Conservation (phyloP, 2,113 vertebrate species). For the Arvicanthis niloticus region DNA sequence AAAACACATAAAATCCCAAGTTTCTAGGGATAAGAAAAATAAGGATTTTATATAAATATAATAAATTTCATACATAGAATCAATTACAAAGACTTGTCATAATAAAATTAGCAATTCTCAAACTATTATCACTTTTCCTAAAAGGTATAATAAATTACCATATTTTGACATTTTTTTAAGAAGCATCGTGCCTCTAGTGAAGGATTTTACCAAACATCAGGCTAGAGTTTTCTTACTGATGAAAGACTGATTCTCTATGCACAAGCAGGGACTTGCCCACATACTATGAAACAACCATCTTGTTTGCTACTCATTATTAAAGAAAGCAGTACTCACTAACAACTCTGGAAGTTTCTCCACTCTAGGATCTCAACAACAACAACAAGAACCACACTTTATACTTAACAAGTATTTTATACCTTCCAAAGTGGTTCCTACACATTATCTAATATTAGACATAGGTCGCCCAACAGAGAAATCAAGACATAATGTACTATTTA, state of each 20-base stretch:
- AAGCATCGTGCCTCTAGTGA: neutral
- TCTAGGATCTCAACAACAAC: neutral
- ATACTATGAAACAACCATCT: neutral
- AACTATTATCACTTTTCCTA: neutral
- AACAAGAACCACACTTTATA: neutral
- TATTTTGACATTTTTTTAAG: neutral
- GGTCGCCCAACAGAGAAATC: neutral
- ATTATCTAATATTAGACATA: neutral
- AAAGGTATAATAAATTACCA: neutral
- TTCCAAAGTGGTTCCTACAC: neutral
- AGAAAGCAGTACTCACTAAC: neutral
- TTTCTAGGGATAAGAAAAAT: constrained; percentile 48
- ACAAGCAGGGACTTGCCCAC: neutral
- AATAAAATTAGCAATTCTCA: neutral
- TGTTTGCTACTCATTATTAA: neutral
- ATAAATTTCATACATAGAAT: neutral
- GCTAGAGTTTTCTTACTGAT: neutral
- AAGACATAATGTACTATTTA: neutral
- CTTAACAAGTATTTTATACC: neutral
- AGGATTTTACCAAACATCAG: neutral
- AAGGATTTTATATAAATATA: neutral
- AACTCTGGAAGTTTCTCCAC: neutral
- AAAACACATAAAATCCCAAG: constrained; percentile 24
- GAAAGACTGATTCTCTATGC: neutral
- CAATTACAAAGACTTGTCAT: constrained; percentile 4